Conservation (phyloP, 2,888 invertebrate species). For the Scaptomyza polygonia region DNA sequence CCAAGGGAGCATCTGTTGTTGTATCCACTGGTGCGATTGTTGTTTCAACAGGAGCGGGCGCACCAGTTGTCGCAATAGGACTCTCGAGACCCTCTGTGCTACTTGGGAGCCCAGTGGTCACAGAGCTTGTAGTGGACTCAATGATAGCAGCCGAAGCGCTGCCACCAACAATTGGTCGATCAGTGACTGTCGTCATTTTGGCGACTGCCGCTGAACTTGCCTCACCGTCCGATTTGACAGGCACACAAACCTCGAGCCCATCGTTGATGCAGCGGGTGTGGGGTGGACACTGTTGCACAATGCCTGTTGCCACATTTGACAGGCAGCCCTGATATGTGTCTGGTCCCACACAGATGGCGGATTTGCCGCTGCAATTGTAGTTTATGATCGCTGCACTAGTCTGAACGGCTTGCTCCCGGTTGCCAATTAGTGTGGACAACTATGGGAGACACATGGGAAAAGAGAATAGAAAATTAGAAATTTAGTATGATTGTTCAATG, state of each 20-base stretch:
- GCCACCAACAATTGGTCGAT: conserved; percentile 33
- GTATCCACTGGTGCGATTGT: conserved; percentile 18
- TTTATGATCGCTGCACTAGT: conserved; percentile 52
- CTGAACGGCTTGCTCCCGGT: conserved; percentile 46
- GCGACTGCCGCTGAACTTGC: conserved; percentile 45
- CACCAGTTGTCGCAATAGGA: conserved; percentile 3
- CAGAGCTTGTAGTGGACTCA: conserved; percentile 26
- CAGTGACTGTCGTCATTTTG: conserved; percentile 65
- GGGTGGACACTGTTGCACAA: conserved; percentile 59
- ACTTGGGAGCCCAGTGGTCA: conserved; percentile 10
- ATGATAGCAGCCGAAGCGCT: conserved; percentile 34
- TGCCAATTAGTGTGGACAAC: conserved; percentile 72
- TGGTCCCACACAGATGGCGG: conserved; percentile 81
- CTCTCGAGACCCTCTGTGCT: conserved; percentile 14
- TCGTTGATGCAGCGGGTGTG: conserved; percentile 80
- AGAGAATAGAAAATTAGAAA: conserved; percentile 9
- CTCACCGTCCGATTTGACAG: conserved; percentile 55
- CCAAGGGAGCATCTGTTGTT: conserved; percentile 16
- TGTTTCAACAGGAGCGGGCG: conserved; percentile 15
- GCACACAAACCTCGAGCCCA: conserved; percentile 78
- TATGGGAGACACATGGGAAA: conserved; percentile 44
- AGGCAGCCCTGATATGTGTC: conserved; percentile 73
- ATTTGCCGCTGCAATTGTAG: conserved; percentile 76
- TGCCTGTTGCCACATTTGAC: conserved; percentile 60
- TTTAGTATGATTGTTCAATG: conserved; percentile 27